phyloP scores from a whole-genome alignment of 2,113 vertebrate genomes.

The Dipodomys spectabilis region DNA sequence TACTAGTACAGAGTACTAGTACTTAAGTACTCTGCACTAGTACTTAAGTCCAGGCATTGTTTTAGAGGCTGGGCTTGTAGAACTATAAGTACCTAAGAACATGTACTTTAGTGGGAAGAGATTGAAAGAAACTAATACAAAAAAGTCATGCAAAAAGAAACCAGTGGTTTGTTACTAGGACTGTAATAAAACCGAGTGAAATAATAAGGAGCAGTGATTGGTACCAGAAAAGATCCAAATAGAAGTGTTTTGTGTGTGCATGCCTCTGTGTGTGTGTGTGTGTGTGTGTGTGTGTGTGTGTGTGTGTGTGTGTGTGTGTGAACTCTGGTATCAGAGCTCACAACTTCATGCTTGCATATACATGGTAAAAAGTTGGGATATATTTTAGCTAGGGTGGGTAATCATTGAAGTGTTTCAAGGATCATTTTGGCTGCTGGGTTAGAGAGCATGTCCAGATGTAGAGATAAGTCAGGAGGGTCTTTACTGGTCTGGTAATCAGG shows the following conservation, averaged over 20 bases:
- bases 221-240: not conserved
- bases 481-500: not conserved
- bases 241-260: no score
- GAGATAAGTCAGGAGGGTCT: not conserved
- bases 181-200: not conserved
- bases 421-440: not conserved
- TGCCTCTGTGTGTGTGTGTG: no score
- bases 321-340: no score
- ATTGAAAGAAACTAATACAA: not conserved
- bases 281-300: no score
- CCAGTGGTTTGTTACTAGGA: not conserved
- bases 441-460: not conserved
- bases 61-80: not conserved
- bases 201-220: not conserved
- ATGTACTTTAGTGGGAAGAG: not conserved
- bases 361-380: not conserved
- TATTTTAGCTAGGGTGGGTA: not conserved
- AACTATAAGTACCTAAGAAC: not conserved
- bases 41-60: not conserved
- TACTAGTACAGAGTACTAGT: no score
- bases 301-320: no score
- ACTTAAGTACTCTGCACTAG: not conserved
- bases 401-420: not conserved
- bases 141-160: not conserved
- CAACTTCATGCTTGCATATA: no score